Percentiles rank a stretch among this genome's conserved stretches.
These are phyloP conservation scores for Zeuzera pyrina DNA, from an alignment of 2,888 invertebrate genomes.

Conservation along the genomic window DNA sequence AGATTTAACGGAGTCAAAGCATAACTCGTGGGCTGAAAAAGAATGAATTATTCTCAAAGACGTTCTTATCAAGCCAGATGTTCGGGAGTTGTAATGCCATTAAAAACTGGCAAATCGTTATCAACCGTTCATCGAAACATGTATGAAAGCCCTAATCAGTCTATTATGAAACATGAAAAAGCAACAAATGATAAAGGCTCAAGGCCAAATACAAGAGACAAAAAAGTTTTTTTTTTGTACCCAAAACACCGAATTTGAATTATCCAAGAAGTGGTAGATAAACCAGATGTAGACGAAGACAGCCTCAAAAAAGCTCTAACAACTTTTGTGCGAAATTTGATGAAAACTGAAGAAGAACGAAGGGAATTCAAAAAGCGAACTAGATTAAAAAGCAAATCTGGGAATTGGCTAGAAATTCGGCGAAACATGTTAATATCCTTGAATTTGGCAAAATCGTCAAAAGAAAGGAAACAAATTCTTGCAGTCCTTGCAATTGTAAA, in stretches of 20 bases:
- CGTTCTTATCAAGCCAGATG: conserved; percentile 7
- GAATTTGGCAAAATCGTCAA: conserved; percentile 11
- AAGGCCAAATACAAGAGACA: conserved; percentile 4
- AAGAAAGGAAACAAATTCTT: conserved; percentile 4
- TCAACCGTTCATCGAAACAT: conserved; percentile 7
- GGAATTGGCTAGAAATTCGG: conserved; percentile 15
- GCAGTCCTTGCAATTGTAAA: conserved; percentile 3
- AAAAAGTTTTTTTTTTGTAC: too few relatives aligned
- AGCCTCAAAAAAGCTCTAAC: conserved; percentile 7
- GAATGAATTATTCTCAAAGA: conserved; percentile 5
- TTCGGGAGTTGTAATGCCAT: conserved; percentile 8
- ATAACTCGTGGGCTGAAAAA: conserved; percentile 4
- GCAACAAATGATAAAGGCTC: conserved; percentile 4
- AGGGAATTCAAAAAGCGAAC: conserved; percentile 1
- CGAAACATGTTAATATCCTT: conserved; percentile 14
- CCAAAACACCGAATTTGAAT: too few relatives aligned
- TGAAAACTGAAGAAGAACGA: conserved; percentile 3
- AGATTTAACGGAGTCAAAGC: conserved; percentile 11
- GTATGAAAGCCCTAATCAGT: conserved; percentile 3
- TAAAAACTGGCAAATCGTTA: conserved; percentile 6
- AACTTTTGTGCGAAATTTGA: conserved; percentile 5
- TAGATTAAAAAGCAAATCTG: conserved; percentile 3
- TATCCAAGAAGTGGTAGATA: conserved; percentile 7
- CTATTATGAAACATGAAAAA: conserved; percentile 5
- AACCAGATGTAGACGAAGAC: conserved; percentile 10